Evolutionary conservation across 1,140 invertebrate genomes (phyloP), one percentile per base, ranked within the genome.

Genomic region (Pseudomyrmex dendroicus): DNA sequence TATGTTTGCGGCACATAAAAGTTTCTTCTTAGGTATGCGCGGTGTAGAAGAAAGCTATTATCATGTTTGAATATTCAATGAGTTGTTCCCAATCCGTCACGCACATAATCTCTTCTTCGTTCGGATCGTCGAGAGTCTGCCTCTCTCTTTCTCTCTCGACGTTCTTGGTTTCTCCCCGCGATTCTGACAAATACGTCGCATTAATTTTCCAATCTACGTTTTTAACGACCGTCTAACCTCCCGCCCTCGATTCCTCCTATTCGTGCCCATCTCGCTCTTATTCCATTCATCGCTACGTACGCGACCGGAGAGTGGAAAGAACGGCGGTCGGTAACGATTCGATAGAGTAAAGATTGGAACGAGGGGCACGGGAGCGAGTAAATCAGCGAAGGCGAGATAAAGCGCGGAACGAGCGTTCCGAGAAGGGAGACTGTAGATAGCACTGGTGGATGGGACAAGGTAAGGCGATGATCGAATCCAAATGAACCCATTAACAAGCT

Each of bases 401-500:
- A 80, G 56, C 54, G 66, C 17, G 77, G 67, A 70, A 35, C 35
- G 35, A 35, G 35, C 35, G 35, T 35, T 35, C 4, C 63, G 25
- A 76, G 77, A 63, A 62, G 35, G 22, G 59, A 85, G 56, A 78
- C 22, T 48, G 12, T 48, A 56, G 48, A 52, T 62, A 73, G 67
- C 44, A 25, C 4, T 17, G 84, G 63, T 82, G 61, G 86, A 85
- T 83, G 61, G 66, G 89, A 13, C 90, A 89, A 86, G 86, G 90
- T 91, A 92, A 92, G 91, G 84, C 89, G 90, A 91, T 92, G 89
- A 94, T 94, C 91, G 91, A 93, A 93, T 94, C 91, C 91, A 93
- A 94, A 91, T 90, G 90, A 93, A 93, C 90, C 92, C 92, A 94
- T 94, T 94, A 93, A 93, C 92, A 93, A 93, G 91, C 90, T 92